These are phyloP conservation scores for Albula goreensis DNA, from an alignment of 2,113 vertebrate species.

Conservation along the genomic window DNA sequence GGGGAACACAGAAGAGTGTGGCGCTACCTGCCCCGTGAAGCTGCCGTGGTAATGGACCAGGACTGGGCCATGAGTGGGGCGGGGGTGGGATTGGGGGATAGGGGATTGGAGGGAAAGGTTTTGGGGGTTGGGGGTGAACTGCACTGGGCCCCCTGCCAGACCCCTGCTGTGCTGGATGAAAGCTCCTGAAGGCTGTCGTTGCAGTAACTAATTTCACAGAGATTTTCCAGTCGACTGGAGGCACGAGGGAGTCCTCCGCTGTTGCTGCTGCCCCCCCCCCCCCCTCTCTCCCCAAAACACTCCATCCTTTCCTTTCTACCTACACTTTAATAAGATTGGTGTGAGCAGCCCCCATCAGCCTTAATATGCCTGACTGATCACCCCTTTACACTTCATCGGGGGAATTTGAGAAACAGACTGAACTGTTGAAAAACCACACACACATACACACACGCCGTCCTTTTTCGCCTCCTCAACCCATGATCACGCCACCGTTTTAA, in stretches of 20 bases:
- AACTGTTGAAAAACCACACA: constrained; percentile 10
- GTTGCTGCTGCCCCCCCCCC: constrained; percentile 3
- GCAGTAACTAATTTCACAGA: constrained; percentile 76
- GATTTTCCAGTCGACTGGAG: constrained; percentile 79
- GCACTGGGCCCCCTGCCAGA: constrained; percentile 53
- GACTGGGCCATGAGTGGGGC: constrained; percentile 12
- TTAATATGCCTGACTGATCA: constrained; percentile 54
- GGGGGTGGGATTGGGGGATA: constrained; percentile 28
- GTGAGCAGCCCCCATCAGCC: constrained; percentile 3
- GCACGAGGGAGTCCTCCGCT: constrained; percentile 72
- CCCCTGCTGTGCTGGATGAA: constrained; percentile 66
- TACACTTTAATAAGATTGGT: constrained; percentile 10
- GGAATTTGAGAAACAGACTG: constrained; percentile 40
- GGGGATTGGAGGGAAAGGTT: constrained; percentile 16
- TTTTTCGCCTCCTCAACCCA: neutral
- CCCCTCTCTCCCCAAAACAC: constrained; percentile 16
- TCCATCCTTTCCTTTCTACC: constrained; percentile 1
- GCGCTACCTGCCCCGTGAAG: constrained; percentile 28
- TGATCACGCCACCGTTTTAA: constrained; percentile 5
- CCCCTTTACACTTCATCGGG: constrained; percentile 53
- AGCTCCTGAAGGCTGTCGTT: constrained; percentile 71
- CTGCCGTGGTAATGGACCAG: constrained; percentile 58
- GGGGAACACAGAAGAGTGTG: constrained; percentile 24
- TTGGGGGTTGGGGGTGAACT: constrained; percentile 33
- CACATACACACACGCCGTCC: neutral